Conservation (phyloP, 1,140 invertebrate species). For the Diabrotica virgifera region DNA sequence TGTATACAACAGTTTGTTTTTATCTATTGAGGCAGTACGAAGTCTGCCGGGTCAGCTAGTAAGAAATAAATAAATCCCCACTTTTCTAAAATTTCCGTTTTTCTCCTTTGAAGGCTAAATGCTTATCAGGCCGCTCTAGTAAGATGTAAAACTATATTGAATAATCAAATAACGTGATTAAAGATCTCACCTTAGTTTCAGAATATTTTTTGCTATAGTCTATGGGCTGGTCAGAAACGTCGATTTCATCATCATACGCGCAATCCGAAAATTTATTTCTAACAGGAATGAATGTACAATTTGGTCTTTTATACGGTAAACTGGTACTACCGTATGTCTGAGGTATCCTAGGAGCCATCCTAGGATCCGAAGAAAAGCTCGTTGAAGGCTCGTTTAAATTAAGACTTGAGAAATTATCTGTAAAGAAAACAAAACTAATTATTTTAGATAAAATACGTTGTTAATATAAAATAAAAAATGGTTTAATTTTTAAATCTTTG, state of each 20-base stretch:
- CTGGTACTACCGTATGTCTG: conserved; percentile 34
- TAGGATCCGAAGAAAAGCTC: conserved; percentile 28
- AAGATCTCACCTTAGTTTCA: conserved; percentile 44
- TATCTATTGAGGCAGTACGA: too few species aligned
- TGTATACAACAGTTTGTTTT: too few species aligned
- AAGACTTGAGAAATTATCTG: conserved; percentile 35
- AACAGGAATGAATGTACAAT: conserved; percentile 28
- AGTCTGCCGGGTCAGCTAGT: too few species aligned
- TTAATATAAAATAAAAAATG: neutral
- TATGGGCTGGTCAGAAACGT: conserved; percentile 61
- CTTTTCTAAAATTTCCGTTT: too few species aligned
- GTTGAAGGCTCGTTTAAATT: conserved; percentile 41
- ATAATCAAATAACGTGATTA: too few species aligned
- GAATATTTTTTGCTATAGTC: conserved; percentile 65
- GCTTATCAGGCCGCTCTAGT: too few species aligned
- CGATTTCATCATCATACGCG: conserved; percentile 52
- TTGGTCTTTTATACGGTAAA: conserved; percentile 36
- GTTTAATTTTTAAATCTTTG: neutral
- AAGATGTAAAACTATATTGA: too few species aligned
- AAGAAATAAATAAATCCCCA: too few species aligned
- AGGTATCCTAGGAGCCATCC: conserved; percentile 22
- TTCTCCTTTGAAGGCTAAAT: too few species aligned
- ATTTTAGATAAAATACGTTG: neutral
- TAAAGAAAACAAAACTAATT: neutral
- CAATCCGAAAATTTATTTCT: conserved; percentile 39